Conservation (phyloP, 2,113 vertebrate genomes). For the Pogonocichla stellata region DNA sequence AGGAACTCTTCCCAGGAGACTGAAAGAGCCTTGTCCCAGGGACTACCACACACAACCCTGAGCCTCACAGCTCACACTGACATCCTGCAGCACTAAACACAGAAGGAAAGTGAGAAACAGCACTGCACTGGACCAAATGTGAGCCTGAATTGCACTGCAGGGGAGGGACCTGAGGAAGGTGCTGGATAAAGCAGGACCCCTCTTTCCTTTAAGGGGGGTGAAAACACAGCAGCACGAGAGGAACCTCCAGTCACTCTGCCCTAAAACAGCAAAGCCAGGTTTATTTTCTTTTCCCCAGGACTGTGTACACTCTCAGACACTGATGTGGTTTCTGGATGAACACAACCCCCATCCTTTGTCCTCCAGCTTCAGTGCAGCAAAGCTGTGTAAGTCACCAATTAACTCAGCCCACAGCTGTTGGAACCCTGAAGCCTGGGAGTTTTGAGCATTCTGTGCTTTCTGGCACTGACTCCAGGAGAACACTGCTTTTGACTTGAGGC, state of each 20-base stretch:
- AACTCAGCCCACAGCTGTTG: neutral
- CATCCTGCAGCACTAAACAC: neutral
- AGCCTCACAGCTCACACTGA: neutral
- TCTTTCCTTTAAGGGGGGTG: neutral
- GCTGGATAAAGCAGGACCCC: neutral
- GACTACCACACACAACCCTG: neutral
- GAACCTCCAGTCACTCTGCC: neutral
- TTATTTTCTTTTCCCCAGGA: neutral
- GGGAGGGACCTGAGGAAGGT: neutral
- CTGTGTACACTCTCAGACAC: neutral
- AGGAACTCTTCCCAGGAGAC: neutral
- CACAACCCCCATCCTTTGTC: neutral
- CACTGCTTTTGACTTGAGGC: too few relatives aligned
- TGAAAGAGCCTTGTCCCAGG: neutral
- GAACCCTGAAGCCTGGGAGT: too few relatives aligned
- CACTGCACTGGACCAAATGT: neutral
- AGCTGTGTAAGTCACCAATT: neutral
- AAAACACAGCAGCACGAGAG: fast-evolving
- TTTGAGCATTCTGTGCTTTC: too few relatives aligned
- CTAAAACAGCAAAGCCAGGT: neutral
- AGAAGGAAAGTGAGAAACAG: neutral
- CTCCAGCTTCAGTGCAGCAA: neutral
- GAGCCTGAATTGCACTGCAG: fast-evolving
- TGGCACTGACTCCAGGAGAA: too few relatives aligned
- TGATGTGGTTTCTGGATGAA: neutral